phyloP scores from a whole-genome alignment of 2,797 vertebrate genomes.

The Aeoliscus strigatus region DNA sequence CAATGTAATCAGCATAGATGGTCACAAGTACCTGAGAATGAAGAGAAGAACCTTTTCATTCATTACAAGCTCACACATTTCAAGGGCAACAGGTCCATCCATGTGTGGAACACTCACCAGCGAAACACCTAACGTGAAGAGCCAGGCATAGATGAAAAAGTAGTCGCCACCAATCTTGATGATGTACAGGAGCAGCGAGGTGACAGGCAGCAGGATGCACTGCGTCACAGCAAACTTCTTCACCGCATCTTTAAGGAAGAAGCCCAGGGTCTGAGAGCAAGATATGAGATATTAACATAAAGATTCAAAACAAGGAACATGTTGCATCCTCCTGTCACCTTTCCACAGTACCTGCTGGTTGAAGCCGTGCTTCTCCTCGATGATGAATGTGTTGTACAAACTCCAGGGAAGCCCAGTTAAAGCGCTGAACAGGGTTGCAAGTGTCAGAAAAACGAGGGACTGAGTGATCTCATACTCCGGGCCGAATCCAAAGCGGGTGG shows the following conservation, averaged over 20 bases:
- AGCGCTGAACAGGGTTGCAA: constrained; percentile 93
- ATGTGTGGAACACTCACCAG: constrained; percentile 82
- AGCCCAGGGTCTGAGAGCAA: constrained; percentile 83
- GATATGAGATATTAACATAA: constrained; percentile 5
- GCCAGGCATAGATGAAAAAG: constrained; percentile 99
- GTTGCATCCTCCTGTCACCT: neutral
- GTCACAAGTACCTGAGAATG: constrained; percentile 88
- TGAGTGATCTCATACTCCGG: constrained; percentile 92
- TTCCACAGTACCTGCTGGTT: constrained; percentile 87
- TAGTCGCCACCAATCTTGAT: constrained; percentile 99
- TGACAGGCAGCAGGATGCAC: constrained; percentile 94
- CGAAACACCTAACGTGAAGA: constrained; percentile 92
- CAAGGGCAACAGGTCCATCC: too few species aligned
- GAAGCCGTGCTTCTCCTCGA: constrained; percentile 98
- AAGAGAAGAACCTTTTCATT: neutral
- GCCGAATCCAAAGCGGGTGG: constrained; percentile 79
- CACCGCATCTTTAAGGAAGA: constrained; percentile 94
- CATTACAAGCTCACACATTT: too few species aligned
- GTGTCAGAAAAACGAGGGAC: constrained; percentile 86
- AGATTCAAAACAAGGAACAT: neutral
- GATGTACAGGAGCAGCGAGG: constrained; percentile 95
- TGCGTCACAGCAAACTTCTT: constrained; percentile 98
- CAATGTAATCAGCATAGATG: constrained; percentile 98
- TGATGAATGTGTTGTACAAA: constrained; percentile 94
- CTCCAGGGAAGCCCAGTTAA: constrained; percentile 95